Base-by-base conservation (phyloP, 2,797 vertebrate species). In the Cichlasoma orientale region DNA sequence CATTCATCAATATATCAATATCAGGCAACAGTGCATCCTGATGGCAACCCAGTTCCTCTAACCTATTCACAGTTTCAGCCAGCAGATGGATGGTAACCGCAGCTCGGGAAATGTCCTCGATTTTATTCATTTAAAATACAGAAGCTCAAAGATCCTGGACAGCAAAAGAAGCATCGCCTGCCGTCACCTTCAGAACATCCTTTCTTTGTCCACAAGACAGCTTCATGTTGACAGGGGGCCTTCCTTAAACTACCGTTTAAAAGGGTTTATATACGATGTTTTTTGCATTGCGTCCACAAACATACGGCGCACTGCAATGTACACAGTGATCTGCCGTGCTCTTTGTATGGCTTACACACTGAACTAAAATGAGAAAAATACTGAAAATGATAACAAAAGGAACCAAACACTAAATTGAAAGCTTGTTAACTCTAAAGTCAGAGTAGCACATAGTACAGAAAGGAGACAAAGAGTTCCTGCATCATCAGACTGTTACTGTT, bases 401-500 rank as follows among this genome's bases (percentile, higher is more conserved):
- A 71, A 11, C 6, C 38, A 68, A 56, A 63, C 14, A 72, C 21
- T 80, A 50, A 23, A 58, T 3, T n/a, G n/a, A 72, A 57, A 27
- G 33, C 54, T 66, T 79, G 58, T 56, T 53, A 63, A 69, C 36
- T 25, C 50, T 80, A n/a, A 5, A 86, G 54, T 68, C 59, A 25
- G 14, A 58, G 47, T 13, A 55, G 57, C 38, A 12, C 14, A 19
- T 4, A 29, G 23, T 57, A 23, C 66, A 79, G 53, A 74, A 44
- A 27, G 11, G n/a, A 4, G 33, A 58, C 55, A 53, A 58, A 75
- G 58, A 52, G 75, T 29, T 50, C n/a, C 56, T 12, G 33, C 36
- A 79, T 76, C 74, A 72, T 78, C 57, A 85, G 56, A 75, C 74
- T 21, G 18, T 72, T 70, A 69, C 84, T 36, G 36, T 63, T 63